These are phyloP conservation scores for Hybognathus amarus DNA, from an alignment of 2,797 vertebrate genomes.

Conservation along the genomic window DNA sequence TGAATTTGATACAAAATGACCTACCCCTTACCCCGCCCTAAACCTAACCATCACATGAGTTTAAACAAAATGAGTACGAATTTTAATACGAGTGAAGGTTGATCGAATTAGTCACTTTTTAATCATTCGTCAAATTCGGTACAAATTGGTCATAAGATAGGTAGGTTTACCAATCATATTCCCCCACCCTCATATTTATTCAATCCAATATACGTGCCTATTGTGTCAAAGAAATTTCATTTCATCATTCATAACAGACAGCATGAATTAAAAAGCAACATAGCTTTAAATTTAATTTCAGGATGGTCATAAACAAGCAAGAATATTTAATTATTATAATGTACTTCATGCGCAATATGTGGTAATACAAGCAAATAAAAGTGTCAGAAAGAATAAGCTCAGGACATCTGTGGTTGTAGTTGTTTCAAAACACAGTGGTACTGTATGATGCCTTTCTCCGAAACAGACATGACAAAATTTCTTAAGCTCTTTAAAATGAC, in stretches of 20 bases:
- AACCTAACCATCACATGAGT: too few species aligned
- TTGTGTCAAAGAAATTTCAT: neutral
- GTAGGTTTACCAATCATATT: neutral
- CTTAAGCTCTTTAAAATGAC: conserved; percentile 23
- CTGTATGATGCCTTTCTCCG: neutral
- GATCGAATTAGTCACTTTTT: too few species aligned
- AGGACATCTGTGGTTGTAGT: neutral
- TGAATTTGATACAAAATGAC: too few species aligned
- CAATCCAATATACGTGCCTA: conserved; percentile 6
- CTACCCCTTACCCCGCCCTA: too few species aligned
- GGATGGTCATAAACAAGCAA: conserved; percentile 19
- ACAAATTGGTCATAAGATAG: too few species aligned
- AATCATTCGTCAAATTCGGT: too few species aligned
- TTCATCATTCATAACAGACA: conserved; percentile 17
- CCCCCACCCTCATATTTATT: neutral
- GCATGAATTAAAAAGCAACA: conserved; percentile 29
- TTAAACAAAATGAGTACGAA: too few species aligned
- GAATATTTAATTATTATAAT: conserved; percentile 17
- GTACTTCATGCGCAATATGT: neutral
- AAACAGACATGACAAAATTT: neutral
- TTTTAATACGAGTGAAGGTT: too few species aligned
- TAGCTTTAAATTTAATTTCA: neutral
- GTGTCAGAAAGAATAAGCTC: neutral
- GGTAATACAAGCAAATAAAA: conserved; percentile 21
- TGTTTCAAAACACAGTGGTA: conserved; percentile 20